Evolutionary conservation across 2,888 invertebrate genomes (phyloP).

Genomic region (Meganola albula): DNA sequence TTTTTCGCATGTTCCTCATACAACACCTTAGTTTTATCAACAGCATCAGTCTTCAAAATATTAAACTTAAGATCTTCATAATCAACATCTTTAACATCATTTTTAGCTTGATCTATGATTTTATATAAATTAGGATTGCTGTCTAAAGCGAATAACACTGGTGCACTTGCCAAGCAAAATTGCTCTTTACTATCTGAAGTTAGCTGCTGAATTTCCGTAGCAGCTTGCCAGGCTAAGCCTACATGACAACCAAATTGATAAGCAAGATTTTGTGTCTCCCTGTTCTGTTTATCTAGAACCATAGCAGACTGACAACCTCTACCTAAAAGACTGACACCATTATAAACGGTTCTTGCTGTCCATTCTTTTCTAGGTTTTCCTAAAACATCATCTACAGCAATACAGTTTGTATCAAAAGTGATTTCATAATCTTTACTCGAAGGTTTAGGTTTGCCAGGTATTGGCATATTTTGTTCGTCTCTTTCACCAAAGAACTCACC

Average conservation of each 20-base stretch:
- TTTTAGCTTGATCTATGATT: slow-evolving; percentile 79
- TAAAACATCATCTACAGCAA: slow-evolving; percentile 55
- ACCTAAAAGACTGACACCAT: slow-evolving; percentile 81
- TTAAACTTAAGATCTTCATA: slow-evolving; percentile 78
- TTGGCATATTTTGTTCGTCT: slow-evolving; percentile 85
- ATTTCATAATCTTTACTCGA: slow-evolving; percentile 49
- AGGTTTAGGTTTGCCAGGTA: slow-evolving; percentile 80
- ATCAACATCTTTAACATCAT: slow-evolving; percentile 82
- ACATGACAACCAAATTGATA: slow-evolving; percentile 89
- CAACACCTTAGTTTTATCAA: slow-evolving; percentile 59
- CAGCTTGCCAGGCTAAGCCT: slow-evolving; percentile 89
- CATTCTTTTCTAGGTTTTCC: slow-evolving; percentile 83
- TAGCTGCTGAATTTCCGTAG: slow-evolving; percentile 54
- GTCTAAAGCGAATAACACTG: slow-evolving; percentile 89
- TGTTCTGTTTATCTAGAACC: slow-evolving; percentile 83
- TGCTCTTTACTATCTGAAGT: slow-evolving; percentile 80
- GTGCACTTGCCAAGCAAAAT: slow-evolving; percentile 88
- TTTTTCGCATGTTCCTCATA: slow-evolving; percentile 63
- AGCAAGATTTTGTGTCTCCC: slow-evolving; percentile 82
- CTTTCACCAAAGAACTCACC: slow-evolving; percentile 88
- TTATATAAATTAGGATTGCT: slow-evolving; percentile 84
- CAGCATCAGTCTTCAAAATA: slow-evolving; percentile 64
- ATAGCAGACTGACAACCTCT: slow-evolving; percentile 89
- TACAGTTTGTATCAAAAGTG: slow-evolving; percentile 55
- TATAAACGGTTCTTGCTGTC: slow-evolving; percentile 83